phyloP scores from a whole-genome alignment of 37 sponge, comb jelly and placozoan genomes.

The Cliona cf. orientalis region DNA sequence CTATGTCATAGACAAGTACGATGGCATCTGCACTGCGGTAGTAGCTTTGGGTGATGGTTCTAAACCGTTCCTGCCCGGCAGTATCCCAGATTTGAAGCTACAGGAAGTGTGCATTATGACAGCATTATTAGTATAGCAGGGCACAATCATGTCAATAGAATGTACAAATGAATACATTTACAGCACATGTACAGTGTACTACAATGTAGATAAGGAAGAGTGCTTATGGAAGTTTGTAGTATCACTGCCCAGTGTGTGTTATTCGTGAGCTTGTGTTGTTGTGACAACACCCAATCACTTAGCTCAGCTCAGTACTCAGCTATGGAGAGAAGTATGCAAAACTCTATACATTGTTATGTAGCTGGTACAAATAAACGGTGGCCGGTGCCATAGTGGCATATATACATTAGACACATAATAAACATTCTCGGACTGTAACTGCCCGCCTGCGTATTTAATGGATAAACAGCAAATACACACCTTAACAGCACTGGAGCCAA shows the following conservation, averaged over 20 bases:
- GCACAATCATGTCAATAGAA: background rate
- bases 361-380: too few relatives aligned
- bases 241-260: too few relatives aligned
- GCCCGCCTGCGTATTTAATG: too few relatives aligned
- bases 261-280: too few relatives aligned
- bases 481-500: constrained; percentile 80
- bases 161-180: background rate
- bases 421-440: too few relatives aligned
- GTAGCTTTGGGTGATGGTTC: constrained; percentile 95
- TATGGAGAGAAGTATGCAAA: too few relatives aligned
- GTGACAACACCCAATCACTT: too few relatives aligned
- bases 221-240: background rate
- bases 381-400: too few relatives aligned
- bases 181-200: background rate
- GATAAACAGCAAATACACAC: constrained; percentile 55
- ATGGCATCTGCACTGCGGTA: constrained; percentile 94
- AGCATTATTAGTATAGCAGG: too few relatives aligned
- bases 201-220: background rate
- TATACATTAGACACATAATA: too few relatives aligned
- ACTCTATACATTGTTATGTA: too few relatives aligned
- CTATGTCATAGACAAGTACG: constrained; percentile 91
- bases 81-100: constrained; percentile 98
- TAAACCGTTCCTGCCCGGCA: constrained; percentile 92
- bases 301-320: too few relatives aligned
- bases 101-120: background rate